A percentile compares a stretch with the other conserved stretches of the same genome.
phyloP scores from a whole-genome alignment of 2,113 vertebrate species.

The Plotosus lineatus region DNA sequence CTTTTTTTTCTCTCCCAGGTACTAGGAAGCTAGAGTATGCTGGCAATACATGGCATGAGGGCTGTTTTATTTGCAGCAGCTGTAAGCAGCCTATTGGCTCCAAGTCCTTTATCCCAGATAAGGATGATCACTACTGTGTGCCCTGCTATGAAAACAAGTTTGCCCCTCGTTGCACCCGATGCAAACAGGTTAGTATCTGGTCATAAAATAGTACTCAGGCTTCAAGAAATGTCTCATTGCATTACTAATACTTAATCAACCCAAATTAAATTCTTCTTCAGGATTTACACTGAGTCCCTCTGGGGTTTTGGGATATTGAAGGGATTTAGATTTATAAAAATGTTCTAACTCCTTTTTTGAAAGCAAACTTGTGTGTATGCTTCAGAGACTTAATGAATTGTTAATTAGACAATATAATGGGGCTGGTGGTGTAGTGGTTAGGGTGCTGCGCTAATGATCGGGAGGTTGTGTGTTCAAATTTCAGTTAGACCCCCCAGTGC shows the following conservation, averaged over 20 bases:
- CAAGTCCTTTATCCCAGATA: slow-evolving; percentile 96
- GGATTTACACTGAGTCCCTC: background rate
- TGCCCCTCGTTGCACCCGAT: slow-evolving; percentile 92
- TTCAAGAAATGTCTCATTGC: background rate
- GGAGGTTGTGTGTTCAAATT: too few species aligned
- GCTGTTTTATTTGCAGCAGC: slow-evolving; percentile 94
- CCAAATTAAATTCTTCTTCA: slow-evolving; percentile 19
- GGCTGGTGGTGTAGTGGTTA: too few species aligned
- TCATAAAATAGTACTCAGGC: background rate
- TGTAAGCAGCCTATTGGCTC: slow-evolving; percentile 96
- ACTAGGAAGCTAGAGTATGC: slow-evolving; percentile 95
- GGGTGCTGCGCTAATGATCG: too few species aligned
- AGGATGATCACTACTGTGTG: slow-evolving; percentile 95
- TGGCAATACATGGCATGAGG: slow-evolving; percentile 94
- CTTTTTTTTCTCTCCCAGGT: slow-evolving; percentile 68
- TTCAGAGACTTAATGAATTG: background rate
- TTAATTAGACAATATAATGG: background rate
- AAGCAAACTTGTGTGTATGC: background rate
- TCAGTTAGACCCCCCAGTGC: too few species aligned
- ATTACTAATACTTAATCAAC: slow-evolving; percentile 16
- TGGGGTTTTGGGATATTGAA: background rate
- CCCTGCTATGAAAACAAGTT: slow-evolving; percentile 98
- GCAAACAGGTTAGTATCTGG: slow-evolving; percentile 85
- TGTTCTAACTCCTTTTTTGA: background rate
- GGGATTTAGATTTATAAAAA: background rate